These are phyloP conservation scores for Eristalinus aeneus DNA, from an alignment of 2,888 invertebrate species.

Conservation along the genomic window DNA sequence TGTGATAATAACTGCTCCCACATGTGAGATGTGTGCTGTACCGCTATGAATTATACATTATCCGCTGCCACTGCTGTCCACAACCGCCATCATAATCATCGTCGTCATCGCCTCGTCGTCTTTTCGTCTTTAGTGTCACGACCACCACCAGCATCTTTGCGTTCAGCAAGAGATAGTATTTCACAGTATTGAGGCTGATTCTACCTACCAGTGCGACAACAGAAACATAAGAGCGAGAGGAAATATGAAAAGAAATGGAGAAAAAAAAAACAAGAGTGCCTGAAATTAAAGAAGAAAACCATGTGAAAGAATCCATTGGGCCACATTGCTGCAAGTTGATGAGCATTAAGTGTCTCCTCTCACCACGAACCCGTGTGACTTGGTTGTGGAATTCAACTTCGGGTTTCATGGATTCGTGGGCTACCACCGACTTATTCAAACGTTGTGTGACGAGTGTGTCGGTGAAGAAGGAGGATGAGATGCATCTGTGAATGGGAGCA, in stretches of 20 bases:
- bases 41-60: slow-evolving; percentile 60
- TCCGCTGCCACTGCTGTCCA: background rate
- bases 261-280: background rate
- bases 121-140: background rate
- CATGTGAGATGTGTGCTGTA: slow-evolving; percentile 53
- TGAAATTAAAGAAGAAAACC: background rate
- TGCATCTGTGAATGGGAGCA: slow-evolving; percentile 66
- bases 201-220: background rate
- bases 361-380: slow-evolving; percentile 28
- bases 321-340: slow-evolving; percentile 35
- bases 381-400: slow-evolving; percentile 18
- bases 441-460: slow-evolving; percentile 55
- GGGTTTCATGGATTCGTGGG: slow-evolving; percentile 54
- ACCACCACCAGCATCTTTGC: slow-evolving; percentile 11
- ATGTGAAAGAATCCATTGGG: slow-evolving; percentile 15
- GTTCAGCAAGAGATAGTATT: slow-evolving; percentile 42
- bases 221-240: background rate
- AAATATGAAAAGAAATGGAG: slow-evolving; percentile 5
- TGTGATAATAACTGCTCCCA: slow-evolving; percentile 62
- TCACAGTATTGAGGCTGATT: slow-evolving; percentile 57
- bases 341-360: slow-evolving; percentile 9
- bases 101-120: too few species aligned
- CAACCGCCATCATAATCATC: too few species aligned
- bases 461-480: slow-evolving; percentile 13
- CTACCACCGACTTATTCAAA: slow-evolving; percentile 55